Percentiles rank a stretch among this genome's conserved stretches.
Conservation (phyloP, 2,113 vertebrate genomes). For the Heliornis fulica region DNA sequence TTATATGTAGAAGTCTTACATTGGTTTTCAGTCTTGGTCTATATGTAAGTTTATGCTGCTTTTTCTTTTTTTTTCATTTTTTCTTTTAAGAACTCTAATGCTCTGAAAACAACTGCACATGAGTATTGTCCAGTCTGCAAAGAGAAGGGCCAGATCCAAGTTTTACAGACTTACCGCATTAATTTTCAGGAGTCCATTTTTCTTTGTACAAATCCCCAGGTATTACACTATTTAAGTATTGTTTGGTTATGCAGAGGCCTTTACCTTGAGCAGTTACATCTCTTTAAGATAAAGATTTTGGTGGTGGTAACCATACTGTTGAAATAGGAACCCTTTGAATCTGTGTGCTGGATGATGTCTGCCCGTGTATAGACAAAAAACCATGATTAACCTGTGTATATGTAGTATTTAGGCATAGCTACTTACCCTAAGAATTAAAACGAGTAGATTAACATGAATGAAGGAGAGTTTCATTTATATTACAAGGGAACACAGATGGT, state of each 20-base stretch:
- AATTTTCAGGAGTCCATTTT: slow-evolving; percentile 88
- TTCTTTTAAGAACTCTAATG: slow-evolving; percentile 71
- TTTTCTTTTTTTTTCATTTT: slow-evolving; percentile 25
- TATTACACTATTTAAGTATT: slow-evolving; percentile 43
- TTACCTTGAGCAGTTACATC: background rate
- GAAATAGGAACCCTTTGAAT: background rate
- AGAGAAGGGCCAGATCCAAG: slow-evolving; percentile 78
- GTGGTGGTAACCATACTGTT: background rate
- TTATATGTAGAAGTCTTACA: background rate
- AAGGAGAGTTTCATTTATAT: background rate
- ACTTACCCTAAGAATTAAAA: background rate
- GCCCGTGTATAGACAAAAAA: background rate
- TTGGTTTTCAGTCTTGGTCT: slow-evolving; percentile 23
- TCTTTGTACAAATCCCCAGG: slow-evolving; percentile 90
- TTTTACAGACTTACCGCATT: slow-evolving; percentile 82
- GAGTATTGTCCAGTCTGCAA: slow-evolving; percentile 86
- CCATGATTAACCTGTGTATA: background rate
- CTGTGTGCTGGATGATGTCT: background rate
- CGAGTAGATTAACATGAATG: background rate
- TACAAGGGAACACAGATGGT: background rate
- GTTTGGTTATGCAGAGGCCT: background rate
- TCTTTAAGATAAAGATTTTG: background rate
- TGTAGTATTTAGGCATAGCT: background rate
- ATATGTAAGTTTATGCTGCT: background rate
- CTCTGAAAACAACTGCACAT: slow-evolving; percentile 11